Percentiles rank a stretch among this genome's conserved stretches.
phyloP scores from a whole-genome alignment of 1,140 invertebrate genomes.

The Proctacanthus coquilletti region DNA sequence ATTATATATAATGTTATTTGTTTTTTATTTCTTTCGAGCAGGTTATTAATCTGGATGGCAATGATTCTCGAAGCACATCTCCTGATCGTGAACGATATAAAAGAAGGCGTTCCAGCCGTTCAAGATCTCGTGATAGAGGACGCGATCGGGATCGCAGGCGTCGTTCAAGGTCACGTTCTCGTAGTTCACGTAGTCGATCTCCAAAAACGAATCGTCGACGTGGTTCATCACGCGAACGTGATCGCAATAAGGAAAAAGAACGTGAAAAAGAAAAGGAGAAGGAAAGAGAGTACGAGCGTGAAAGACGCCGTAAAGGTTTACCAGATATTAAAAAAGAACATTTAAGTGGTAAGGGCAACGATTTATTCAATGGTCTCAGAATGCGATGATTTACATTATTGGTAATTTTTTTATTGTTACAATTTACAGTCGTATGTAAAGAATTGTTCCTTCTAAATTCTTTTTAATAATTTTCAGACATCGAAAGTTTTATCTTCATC shows the following conservation, averaged over 20 bases:
- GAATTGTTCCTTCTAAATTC: too few relatives aligned
- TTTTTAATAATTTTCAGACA: too few relatives aligned
- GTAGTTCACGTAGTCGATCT: slow-evolving; percentile 29
- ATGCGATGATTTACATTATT: too few relatives aligned
- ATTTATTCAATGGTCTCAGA: too few relatives aligned
- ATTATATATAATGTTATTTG: slow-evolving; percentile 2
- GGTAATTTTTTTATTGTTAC: too few relatives aligned
- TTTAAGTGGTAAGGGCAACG: slow-evolving; percentile 48
- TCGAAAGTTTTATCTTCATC: too few relatives aligned
- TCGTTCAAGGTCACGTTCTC: slow-evolving; percentile 25
- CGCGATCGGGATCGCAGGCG: slow-evolving; percentile 30
- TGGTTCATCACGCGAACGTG: slow-evolving; percentile 34
- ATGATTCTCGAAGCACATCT: slow-evolving; percentile 39
- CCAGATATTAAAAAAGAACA: slow-evolving; percentile 76
- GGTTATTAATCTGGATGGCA: slow-evolving; percentile 38
- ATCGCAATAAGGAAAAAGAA: slow-evolving; percentile 42
- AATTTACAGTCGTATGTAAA: too few relatives aligned
- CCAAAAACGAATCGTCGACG: slow-evolving; percentile 31
- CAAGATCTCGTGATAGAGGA: slow-evolving; percentile 31
- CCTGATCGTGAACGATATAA: slow-evolving; percentile 35
- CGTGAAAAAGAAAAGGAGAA: slow-evolving; percentile 54
- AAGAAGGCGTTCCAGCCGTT: slow-evolving; percentile 30
- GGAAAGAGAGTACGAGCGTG: slow-evolving; percentile 61
- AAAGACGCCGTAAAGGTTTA: slow-evolving; percentile 72
- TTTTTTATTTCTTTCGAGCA: slow-evolving; percentile 17